Conservation (phyloP, 53 echinoderm and acorn worm genomes). For the Zoroaster sp. region DNA sequence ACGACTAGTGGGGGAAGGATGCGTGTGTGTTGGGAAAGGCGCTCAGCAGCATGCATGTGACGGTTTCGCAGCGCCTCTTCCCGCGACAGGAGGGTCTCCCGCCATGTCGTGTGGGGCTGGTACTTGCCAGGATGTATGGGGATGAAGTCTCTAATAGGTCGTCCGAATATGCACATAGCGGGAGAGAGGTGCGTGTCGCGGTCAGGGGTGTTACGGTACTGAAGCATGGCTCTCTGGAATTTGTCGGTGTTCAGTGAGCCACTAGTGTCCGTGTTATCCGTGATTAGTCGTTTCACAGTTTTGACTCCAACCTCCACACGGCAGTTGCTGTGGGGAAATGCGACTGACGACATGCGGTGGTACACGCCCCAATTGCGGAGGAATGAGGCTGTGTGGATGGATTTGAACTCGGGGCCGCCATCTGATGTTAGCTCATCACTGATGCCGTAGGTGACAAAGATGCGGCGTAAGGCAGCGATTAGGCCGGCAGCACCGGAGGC, state of each 20-base stretch:
- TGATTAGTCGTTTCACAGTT: conserved; percentile 22
- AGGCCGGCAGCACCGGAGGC: too few species aligned
- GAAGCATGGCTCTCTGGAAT: conserved; percentile 55
- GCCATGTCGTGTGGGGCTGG: too few species aligned
- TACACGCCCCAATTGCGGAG: conserved; percentile 49
- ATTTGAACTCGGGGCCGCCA: too few species aligned
- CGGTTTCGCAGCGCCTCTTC: too few species aligned
- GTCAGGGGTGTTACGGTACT: conserved; percentile 64
- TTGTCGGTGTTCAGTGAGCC: conserved; percentile 28
- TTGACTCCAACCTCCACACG: conserved; percentile 59
- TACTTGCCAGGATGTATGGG: too few species aligned
- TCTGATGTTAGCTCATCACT: too few species aligned
- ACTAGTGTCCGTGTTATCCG: too few species aligned
- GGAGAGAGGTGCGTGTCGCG: conserved; percentile 55
- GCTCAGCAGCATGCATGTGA: too few species aligned
- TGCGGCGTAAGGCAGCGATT: conserved; percentile 21
- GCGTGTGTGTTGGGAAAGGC: too few species aligned
- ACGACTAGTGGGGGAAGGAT: too few species aligned
- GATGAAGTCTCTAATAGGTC: conserved; percentile 60
- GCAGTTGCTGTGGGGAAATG: conserved; percentile 63
- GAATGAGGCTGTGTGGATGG: too few species aligned
- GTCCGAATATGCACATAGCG: conserved; percentile 58
- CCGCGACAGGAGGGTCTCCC: too few species aligned
- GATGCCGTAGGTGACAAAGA: conserved; percentile 55
- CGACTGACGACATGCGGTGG: conserved; percentile 55